A percentile compares a stretch with the other conserved stretches of the same genome.
Conservation (phyloP, 2,113 vertebrate genomes). For the Perccottus glenii region DNA sequence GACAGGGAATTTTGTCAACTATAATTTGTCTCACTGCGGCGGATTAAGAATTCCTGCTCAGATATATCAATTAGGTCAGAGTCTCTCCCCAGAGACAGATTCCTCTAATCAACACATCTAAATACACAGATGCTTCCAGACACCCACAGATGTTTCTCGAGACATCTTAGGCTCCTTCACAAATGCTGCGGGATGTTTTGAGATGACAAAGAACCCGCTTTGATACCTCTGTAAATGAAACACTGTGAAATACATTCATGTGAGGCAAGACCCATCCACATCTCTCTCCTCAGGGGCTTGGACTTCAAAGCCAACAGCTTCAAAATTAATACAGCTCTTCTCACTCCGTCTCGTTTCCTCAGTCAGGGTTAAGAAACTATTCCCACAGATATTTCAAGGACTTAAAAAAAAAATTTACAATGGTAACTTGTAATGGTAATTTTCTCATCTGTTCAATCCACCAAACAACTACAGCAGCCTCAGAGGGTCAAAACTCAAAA, state of each 20-base stretch:
- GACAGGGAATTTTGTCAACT: background rate
- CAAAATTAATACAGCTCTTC: slow-evolving; percentile 5
- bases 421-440: no score
- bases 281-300: slow-evolving; percentile 37
- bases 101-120: background rate
- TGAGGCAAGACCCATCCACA: background rate
- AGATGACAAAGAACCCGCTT: slow-evolving; percentile 15
- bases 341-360: background rate
- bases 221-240: slow-evolving; percentile 25
- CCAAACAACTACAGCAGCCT: no score
- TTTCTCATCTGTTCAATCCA: no score
- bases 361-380: background rate
- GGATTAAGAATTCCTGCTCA: slow-evolving; percentile 27
- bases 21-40: slow-evolving; percentile 11
- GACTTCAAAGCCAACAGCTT: slow-evolving; percentile 47
- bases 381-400: no score
- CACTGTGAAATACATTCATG: background rate
- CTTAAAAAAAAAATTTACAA: no score
- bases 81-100: background rate
- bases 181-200: slow-evolving; percentile 16
- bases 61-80: slow-evolving; percentile 26
- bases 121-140: slow-evolving; percentile 2
- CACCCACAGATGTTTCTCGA: background rate
- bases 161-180: background rate
- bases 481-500: no score